Base-by-base conservation (phyloP, 2,888 invertebrate genomes). In the Agrilus cyanescens region DNA sequence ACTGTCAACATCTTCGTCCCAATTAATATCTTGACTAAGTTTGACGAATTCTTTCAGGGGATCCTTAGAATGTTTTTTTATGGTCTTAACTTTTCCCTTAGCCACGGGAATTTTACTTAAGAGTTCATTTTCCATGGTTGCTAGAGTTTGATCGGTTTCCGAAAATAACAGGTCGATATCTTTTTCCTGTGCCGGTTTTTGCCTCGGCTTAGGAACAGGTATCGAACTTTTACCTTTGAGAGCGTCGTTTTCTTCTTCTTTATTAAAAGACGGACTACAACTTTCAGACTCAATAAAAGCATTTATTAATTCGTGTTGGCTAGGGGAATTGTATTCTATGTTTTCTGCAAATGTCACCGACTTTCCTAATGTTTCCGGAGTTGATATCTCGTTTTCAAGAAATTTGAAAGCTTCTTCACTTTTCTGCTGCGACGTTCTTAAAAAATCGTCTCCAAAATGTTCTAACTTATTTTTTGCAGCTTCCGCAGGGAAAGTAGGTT, bases 1-100 rank as follows among this genome's bases (percentile, higher is more conserved):
- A 20, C 40, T 44, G 20, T 48, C 46, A 31, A 54, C 54, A 30
- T 56, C 55, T 32, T 64, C 62, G 33, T 66, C 65, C 67, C 68
- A 67, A 50, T 67, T 65, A 13, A 67, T 65, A 43, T 68, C 66
- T 51, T 64, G 63, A 4, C 63, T 58, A 34, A 66, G 50, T 44
- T 62, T 63, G 10, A 65, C 66, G 43, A 67, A 67, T 45, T 67
- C 67, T 53, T 67, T 67, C 16, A 67, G 44, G 2, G 67, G 67
- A 53, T 67, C 66, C 53, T 70, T 70, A 2, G 69, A 69, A 53
- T 70, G 69, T 55, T 70, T 70, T 50, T 69, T 70, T 15, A 70
- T 69, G 2, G 69, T 70, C 58, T 69, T 69, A 2, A 69, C 58
- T 60, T 68, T 69, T 13, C 62, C 58, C 31, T 64, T 66, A 8